Evolutionary conservation across 2,888 invertebrate genomes (phyloP).

Genomic region (Eulithis prunata): DNA sequence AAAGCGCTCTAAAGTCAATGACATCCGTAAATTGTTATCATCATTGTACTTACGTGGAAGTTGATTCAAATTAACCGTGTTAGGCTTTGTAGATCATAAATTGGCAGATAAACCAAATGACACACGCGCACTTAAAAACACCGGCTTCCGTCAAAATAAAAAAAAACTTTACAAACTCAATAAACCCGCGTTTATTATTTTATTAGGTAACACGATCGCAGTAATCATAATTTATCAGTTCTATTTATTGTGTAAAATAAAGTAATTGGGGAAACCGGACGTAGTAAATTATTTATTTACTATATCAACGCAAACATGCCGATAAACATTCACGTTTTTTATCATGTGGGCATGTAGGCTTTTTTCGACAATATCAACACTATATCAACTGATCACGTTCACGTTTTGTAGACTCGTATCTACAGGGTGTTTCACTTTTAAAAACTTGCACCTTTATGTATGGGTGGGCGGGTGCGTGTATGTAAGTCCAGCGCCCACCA

Average conservation of each 20-base stretch:
- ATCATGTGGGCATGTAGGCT: neutral
- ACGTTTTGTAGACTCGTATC: neutral
- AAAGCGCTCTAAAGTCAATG: no score
- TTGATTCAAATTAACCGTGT: conserved; percentile 1
- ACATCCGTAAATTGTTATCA: no score
- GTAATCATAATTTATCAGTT: conserved; percentile 16
- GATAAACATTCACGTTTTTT: neutral
- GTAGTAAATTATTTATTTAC: no score
- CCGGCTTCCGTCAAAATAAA: conserved; percentile 16
- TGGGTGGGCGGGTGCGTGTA: conserved; percentile 3
- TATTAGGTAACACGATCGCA: conserved; percentile 13
- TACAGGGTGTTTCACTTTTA: neutral
- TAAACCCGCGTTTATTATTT: conserved; percentile 20
- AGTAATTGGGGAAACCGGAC: neutral
- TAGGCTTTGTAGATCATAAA: conserved; percentile 6
- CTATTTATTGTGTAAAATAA: conserved; percentile 2
- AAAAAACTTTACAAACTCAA: conserved; percentile 19
- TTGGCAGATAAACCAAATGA: conserved; percentile 19
- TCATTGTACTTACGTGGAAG: neutral
- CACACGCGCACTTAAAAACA: conserved; percentile 18
- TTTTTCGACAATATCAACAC: neutral
- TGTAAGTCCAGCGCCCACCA: conserved; percentile 4
- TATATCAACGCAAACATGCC: neutral
- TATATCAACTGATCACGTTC: neutral
- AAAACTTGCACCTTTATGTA: neutral